Conservation (phyloP, 2,113 vertebrate genomes). For the Clarias macrocephalus region DNA sequence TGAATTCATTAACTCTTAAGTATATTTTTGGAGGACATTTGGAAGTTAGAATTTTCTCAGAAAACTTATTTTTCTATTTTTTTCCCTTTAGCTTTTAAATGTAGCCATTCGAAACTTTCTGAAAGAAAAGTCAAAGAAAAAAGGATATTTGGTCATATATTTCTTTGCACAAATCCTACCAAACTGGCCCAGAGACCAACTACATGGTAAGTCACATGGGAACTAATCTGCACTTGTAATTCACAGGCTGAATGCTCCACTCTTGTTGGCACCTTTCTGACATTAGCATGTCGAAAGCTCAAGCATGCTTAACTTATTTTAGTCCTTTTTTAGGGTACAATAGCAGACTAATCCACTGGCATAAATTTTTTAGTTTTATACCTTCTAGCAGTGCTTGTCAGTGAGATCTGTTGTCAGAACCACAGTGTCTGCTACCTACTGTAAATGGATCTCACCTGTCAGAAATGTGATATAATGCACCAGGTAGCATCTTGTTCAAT, state of each 20-base stretch:
- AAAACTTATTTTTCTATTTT: neutral
- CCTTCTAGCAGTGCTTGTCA: neutral
- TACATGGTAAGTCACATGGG: slow-evolving; percentile 47
- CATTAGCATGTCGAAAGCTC: slow-evolving; percentile 4
- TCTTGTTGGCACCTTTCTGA: slow-evolving; percentile 54
- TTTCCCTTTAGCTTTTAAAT: neutral
- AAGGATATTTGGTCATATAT: neutral
- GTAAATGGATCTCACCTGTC: neutral
- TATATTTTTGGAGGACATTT: slow-evolving; percentile 33
- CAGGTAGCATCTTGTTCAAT: neutral
- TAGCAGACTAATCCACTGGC: neutral
- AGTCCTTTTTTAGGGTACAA: neutral
- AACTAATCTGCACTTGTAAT: slow-evolving; percentile 50
- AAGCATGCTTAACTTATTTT: neutral
- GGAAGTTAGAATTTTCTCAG: neutral
- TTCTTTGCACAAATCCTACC: slow-evolving; percentile 53
- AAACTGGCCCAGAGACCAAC: neutral
- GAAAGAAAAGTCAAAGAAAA: neutral
- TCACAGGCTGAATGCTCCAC: slow-evolving; percentile 55
- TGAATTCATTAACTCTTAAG: slow-evolving; percentile 29
- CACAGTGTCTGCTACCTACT: neutral
- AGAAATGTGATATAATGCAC: neutral
- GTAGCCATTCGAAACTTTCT: neutral
- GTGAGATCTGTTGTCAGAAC: slow-evolving; percentile 8
- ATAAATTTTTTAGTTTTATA: neutral